These are phyloP conservation scores for Griposia aprilina DNA, from an alignment of 2,888 invertebrate genomes.

Conservation along the genomic window DNA sequence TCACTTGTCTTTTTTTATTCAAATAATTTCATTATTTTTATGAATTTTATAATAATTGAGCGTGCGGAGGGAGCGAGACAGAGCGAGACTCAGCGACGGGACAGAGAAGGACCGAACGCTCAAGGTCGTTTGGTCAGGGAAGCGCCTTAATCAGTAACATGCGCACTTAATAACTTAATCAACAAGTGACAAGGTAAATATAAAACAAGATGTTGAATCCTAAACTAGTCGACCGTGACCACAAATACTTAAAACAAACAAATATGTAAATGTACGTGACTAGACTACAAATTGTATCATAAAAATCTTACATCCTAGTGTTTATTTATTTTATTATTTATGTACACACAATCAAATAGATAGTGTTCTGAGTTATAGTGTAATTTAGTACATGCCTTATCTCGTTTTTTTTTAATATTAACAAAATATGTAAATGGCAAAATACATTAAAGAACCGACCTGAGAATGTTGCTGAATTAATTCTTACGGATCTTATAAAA, in stretches of 20 bases:
- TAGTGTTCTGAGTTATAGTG: background rate
- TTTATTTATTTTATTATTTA: background rate
- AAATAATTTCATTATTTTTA: no score
- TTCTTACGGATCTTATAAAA: background rate
- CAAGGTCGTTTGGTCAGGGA: no score
- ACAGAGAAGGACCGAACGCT: no score
- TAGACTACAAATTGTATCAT: conserved; percentile 12
- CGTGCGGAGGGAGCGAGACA: no score
- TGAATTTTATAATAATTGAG: no score
- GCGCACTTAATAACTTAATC: conserved; percentile 1
- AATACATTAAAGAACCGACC: background rate
- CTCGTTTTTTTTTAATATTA: conserved; percentile 4
- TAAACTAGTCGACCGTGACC: conserved; percentile 42
- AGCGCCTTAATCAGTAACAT: conserved; percentile 16
- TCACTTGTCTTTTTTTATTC: no score
- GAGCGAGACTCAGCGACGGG: no score
- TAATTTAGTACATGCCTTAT: conserved; percentile 10
- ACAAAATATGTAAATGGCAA: background rate
- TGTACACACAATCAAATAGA: no score
- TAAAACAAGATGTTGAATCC: background rate
- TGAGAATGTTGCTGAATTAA: background rate
- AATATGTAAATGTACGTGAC: conserved; percentile 28
- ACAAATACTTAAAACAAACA: conserved; percentile 25
- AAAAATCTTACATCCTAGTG: conserved; percentile 25
- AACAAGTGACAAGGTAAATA: conserved; percentile 22